Evolutionary conservation across 2,888 invertebrate genomes (phyloP), one percentile per base, ranked within the genome.

Genomic region (Azorinus chamasolen): DNA sequence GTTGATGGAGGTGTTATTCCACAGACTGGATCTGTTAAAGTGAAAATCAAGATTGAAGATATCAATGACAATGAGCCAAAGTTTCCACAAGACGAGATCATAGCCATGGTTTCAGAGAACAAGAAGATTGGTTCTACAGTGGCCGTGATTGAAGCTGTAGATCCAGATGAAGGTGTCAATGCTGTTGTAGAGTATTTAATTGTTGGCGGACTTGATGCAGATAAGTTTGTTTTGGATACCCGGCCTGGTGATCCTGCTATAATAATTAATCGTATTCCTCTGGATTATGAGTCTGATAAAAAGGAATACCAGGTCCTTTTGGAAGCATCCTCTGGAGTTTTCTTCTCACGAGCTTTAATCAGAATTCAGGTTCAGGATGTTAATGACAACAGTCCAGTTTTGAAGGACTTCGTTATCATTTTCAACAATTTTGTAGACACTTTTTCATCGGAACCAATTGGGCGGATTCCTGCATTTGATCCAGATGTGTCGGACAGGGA

Each of bases 111-210:
- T 4, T 95, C 97, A 0, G 99, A 99, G 94, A 99, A 99, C 92
- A 97, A 97, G n/a, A 98, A 99, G 0, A 95, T 98, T 0, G 99
- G 98, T 0, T 97, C 98, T 0, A 96, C 97, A 0, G 97, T 99
- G 0, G 98, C 98, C 0, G 96, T 88, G 97, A 96, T 97, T 74
- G 95, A 96, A 86, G 99, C 99, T 0, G 96, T 95, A 0, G 99
- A 99, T 92, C 96, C 96, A 0, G 99, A 99, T 93, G 96, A 96
- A 65, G 99, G 98, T 0, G 95, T 96, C 16, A 99, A 99, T 93
- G 97, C 98, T 0, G 95, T 96, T 0, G 96, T 99, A 0, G 97
- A 97, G 88, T 99, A 99, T 93, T 97, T 97, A 12, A 97, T 99
- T 46, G 97, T 83, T 37, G 98, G 98, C 1, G 97, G 97, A 83